A percentile compares a stretch with the other conserved stretches of the same genome.
phyloP scores from a whole-genome alignment of 2,113 vertebrate species.

The Pithys albifrons region DNA sequence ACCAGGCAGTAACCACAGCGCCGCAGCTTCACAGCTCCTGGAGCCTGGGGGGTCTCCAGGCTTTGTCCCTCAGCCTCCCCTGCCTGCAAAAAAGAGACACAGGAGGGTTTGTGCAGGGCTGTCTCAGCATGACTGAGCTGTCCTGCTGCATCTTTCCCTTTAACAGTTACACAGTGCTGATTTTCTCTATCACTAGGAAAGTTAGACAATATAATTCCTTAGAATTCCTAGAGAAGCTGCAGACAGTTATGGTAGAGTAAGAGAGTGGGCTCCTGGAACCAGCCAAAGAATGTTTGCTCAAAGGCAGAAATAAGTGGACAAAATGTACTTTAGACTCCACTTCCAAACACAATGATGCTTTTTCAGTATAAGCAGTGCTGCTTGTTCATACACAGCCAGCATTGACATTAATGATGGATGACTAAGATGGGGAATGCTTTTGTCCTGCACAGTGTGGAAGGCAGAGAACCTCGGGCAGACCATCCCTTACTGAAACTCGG shows the following conservation, averaged over 20 bases:
- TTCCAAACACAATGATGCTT: neutral
- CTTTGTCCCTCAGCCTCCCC: constrained; percentile 77
- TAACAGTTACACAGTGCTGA: neutral
- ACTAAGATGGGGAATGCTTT: neutral
- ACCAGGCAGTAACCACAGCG: constrained; percentile 90
- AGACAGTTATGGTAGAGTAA: neutral
- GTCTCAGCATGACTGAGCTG: neutral
- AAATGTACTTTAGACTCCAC: neutral
- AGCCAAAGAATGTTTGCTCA: neutral
- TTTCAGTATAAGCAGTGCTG: neutral
- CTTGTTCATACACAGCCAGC: neutral
- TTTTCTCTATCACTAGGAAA: neutral
- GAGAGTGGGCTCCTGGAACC: neutral
- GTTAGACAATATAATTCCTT: neutral
- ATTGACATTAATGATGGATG: neutral
- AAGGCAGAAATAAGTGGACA: neutral
- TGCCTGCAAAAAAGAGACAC: constrained; percentile 56
- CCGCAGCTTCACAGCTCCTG: constrained; percentile 71
- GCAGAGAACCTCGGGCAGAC: neutral
- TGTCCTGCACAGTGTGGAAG: neutral
- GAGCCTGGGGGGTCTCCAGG: constrained; percentile 68
- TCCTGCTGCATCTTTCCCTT: neutral
- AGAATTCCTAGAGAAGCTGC: neutral
- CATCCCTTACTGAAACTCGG: neutral
- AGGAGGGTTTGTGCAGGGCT: neutral